A percentile compares a stretch with the other conserved stretches of the same genome.
These are phyloP conservation scores for Acyrthosiphon pisum DNA, from an alignment of 1,140 invertebrate genomes.

Conservation along the genomic window DNA sequence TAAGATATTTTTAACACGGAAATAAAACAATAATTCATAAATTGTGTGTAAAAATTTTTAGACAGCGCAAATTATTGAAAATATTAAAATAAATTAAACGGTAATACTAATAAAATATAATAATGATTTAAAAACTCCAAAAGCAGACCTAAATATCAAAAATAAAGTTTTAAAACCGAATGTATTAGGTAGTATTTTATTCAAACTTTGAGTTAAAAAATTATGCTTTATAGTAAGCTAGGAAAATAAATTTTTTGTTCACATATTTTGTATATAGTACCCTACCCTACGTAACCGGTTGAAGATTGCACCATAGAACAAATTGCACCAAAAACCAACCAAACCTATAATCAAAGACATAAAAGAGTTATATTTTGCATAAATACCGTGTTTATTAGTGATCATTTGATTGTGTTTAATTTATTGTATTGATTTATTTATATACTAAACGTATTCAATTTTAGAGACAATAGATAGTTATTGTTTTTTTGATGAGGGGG, in stretches of 20 bases:
- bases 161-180: background rate
- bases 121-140: background rate
- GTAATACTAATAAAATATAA: background rate
- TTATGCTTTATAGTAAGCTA: background rate
- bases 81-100: background rate
- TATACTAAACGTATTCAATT: too few species aligned
- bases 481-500: too few species aligned
- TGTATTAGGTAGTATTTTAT: background rate
- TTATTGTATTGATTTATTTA: too few species aligned
- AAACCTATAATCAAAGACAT: too few species aligned
- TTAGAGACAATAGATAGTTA: too few species aligned
- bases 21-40: background rate
- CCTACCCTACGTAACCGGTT: too few species aligned
- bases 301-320: too few species aligned
- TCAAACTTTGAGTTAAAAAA: background rate
- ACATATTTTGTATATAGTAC: background rate
- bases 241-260: background rate
- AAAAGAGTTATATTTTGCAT: too few species aligned
- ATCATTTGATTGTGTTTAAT: too few species aligned
- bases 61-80: too few species aligned
- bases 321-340: too few species aligned
- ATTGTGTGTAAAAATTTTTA: background rate
- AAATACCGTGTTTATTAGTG: too few species aligned
- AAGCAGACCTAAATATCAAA: background rate
- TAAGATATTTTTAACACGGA: background rate